Evolutionary conservation across 1,140 invertebrate species (phyloP), one percentile per base, ranked within the genome.

Genomic region (Anastrepha obliqua): DNA sequence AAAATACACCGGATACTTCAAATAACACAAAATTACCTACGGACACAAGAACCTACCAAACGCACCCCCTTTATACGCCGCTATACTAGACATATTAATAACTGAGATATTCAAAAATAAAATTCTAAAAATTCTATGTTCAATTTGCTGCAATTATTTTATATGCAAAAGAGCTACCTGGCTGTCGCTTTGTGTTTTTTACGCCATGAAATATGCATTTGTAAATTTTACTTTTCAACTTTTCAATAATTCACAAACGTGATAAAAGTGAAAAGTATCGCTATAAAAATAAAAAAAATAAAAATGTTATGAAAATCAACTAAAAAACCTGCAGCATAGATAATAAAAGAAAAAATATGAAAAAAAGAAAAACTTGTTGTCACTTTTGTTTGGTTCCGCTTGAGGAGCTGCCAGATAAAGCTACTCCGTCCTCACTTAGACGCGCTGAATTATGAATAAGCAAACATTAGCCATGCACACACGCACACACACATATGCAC

Each of bases 391-490:
- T 55, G 47, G 6, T 20, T 58, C 2, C 47, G 74, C 74, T 81
- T 81, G 74, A 81, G 74, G 47, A 55, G 17, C 17, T 81, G n/a
- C 29, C 47, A 81, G 74, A 51, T 81, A 81, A 81, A 81, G 74
- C 15, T 5, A 11, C 9, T 81, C 17, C 67, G 42, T 3, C 47
- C 17, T 55, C 42, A 55, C 47, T 55, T 51, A 81, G 74, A 55
- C 51, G 74, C 74, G n/a, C 44, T 81, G 74, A 81, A 81, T 81
- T 81, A 81, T 81, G 47, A 81, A 81, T 55, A 47, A 81, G 47
- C 47, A 81, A 81, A 81, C 74, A 11, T 81, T 55, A 55, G 51
- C 51, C 51, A 55, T 67, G 5, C 17, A 67, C 7, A 8, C 8
- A 81, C 47, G 17, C 47, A 51, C 11, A 81, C 47, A 20, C 13